A percentile compares a stretch with the other conserved stretches of the same genome.
phyloP scores from a whole-genome alignment of 2,888 invertebrate genomes.

The Camptogramma bilineatum region DNA sequence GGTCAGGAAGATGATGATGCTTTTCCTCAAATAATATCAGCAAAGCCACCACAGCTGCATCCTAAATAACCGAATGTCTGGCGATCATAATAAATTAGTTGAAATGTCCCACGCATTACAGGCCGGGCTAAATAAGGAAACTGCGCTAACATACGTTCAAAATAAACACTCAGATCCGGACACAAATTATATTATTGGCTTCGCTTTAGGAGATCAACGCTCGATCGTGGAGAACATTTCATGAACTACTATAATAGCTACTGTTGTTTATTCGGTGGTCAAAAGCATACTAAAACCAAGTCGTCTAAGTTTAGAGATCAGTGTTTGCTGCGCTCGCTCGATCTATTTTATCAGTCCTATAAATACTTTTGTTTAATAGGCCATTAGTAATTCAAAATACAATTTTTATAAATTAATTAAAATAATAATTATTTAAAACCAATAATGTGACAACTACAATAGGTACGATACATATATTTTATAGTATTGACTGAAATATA shows the following conservation, averaged over 20 bases:
- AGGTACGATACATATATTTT: no score
- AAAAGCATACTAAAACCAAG: no score
- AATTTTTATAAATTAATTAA: no score
- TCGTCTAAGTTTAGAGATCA: no score
- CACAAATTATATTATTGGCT: conserved; percentile 14
- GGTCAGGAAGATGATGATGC: neutral
- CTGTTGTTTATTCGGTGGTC: no score
- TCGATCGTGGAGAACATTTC: neutral
- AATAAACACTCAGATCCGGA: conserved; percentile 46
- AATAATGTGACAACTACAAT: no score
- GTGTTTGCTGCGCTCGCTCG: no score
- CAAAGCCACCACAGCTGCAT: conserved; percentile 23
- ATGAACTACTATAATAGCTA: neutral
- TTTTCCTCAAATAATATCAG: conserved; percentile 12
- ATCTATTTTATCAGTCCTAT: no score
- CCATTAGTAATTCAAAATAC: no score
- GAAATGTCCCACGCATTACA: conserved; percentile 54
- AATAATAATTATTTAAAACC: no score
- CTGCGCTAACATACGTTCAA: conserved; percentile 55
- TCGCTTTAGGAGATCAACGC: conserved; percentile 1
- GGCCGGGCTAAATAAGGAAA: conserved; percentile 66
- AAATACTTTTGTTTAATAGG: no score
- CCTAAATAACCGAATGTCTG: conserved; percentile 21
- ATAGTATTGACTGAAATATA: no score
- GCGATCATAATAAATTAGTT: conserved; percentile 45